Conservation (phyloP, 2,113 vertebrate genomes). For the Ameiurus melas region DNA sequence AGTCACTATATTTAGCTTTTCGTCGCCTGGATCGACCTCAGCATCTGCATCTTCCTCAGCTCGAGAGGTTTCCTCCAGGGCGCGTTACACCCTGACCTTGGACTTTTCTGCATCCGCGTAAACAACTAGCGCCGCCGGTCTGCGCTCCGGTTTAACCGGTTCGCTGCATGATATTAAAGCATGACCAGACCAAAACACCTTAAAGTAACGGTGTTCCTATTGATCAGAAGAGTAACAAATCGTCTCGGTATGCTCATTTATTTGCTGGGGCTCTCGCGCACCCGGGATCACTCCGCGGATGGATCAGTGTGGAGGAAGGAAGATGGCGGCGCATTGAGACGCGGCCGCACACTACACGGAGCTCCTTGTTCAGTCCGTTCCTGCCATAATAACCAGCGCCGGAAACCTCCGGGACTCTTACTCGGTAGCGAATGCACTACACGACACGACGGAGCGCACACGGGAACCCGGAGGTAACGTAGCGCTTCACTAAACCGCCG, state of each 20-base stretch:
- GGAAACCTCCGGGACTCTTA: too few relatives aligned
- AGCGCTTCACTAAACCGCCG: too few relatives aligned
- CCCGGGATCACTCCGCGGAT: conserved; percentile 2
- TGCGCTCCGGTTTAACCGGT: not conserved
- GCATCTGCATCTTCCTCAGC: not conserved
- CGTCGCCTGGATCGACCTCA: not conserved
- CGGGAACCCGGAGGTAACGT: not conserved
- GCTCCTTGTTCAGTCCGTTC: not conserved
- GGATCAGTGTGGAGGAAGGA: not conserved
- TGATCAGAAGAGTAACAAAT: not conserved
- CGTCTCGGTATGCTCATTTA: too few relatives aligned
- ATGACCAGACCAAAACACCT: not conserved
- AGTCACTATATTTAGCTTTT: not conserved
- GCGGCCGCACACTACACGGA: not conserved
- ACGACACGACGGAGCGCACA: not conserved
- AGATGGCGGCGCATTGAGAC: conserved; percentile 36
- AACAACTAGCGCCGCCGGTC: conserved; percentile 25
- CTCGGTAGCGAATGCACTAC: not conserved
- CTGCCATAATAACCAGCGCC: not conserved
- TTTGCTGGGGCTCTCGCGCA: too few relatives aligned
- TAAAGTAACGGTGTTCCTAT: not conserved
- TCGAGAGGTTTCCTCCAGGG: not conserved
- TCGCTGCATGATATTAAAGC: not conserved
- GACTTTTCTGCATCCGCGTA: conserved; percentile 25
- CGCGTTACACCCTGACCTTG: not conserved